Conservation (phyloP, 2,113 vertebrate species). For the Dascyllus trimaculatus region DNA sequence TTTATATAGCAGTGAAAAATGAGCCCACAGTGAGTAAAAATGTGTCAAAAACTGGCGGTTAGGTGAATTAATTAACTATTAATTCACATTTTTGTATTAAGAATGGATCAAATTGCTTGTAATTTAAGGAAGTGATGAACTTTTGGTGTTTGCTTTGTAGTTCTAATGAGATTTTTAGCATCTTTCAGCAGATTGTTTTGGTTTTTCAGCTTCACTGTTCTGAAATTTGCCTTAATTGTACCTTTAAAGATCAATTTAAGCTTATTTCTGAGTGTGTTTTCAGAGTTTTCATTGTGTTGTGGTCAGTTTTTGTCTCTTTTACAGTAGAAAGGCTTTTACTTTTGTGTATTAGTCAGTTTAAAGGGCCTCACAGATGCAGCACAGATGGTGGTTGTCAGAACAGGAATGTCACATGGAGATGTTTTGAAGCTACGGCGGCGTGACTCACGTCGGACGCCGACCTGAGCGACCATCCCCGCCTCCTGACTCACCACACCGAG, state of each 20-base stretch:
- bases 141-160: background rate
- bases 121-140: background rate
- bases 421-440: slow-evolving; percentile 41
- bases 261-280: too few relatives aligned
- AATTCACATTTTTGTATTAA: background rate
- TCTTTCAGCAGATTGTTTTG: too few relatives aligned
- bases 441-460: slow-evolving; percentile 61
- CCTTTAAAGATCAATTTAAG: too few relatives aligned
- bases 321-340: background rate
- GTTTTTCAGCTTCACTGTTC: too few relatives aligned
- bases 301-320: background rate
- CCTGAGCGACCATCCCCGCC: slow-evolving; percentile 6
- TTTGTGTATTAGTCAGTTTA: background rate
- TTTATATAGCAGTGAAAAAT: too few relatives aligned
- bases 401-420: slow-evolving; percentile 65
- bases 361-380: background rate
- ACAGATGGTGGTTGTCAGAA: background rate
- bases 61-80: too few relatives aligned
- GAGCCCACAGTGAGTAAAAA: too few relatives aligned
- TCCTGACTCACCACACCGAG: slow-evolving; percentile 39
- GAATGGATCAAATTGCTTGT: background rate
- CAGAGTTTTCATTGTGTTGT: too few relatives aligned
- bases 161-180: too few relatives aligned
- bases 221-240: too few relatives aligned
- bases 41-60: too few relatives aligned